Base-by-base conservation (phyloP, 2,888 invertebrate genomes). In the Ommatoiulus sabulosus region DNA sequence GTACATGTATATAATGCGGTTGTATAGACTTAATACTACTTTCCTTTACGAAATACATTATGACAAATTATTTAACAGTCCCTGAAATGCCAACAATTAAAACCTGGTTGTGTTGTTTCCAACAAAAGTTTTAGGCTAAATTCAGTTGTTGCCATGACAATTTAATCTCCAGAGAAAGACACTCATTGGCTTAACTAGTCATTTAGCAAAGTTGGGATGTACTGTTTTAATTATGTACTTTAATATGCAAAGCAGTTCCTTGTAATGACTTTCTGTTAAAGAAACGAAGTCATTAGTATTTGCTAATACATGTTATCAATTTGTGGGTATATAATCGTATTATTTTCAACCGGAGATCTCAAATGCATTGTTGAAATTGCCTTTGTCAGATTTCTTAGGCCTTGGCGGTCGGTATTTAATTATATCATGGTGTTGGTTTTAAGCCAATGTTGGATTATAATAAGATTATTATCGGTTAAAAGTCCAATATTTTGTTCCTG, bases 231-330 rank as follows among this genome's bases (percentile, higher is more conserved):
- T 8, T 24, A 10, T 72, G 2, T 72, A 8, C 20, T 80, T 0
- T 12, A 35, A 20, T 80, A 35, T 80, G 12, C 80, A 80, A 72
- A 57, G 12, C 80, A 2, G 35, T 35, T 35, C 35, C 3, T 2
- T 80, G 35, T 24, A 80, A 35, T 80, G 35, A 12, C 20, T 80
- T 80, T 35, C 12, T 80, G 35, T 12, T 80, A 35, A 35, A 80
- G 80, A 80, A 35, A 80, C 35, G 7, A 80, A 35, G 35, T 80
- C 7, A 20, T 35, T 10, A 80, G 12, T 80, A 35, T 24, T 80
- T 80, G 80, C 5, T 80, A 80, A 72, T 72, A 24, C 35, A n/a
- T n/a, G n/a, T n/a, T 80, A 80, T 80, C 35, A 80, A 80, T 35
- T 80, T 35, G 8, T 7, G 24, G 72, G 24, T 2, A 52, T 10